A percentile compares a stretch with the other conserved stretches of the same genome.
Conservation (phyloP, 1,140 invertebrate genomes). For the Belonocnema kinseyi region DNA sequence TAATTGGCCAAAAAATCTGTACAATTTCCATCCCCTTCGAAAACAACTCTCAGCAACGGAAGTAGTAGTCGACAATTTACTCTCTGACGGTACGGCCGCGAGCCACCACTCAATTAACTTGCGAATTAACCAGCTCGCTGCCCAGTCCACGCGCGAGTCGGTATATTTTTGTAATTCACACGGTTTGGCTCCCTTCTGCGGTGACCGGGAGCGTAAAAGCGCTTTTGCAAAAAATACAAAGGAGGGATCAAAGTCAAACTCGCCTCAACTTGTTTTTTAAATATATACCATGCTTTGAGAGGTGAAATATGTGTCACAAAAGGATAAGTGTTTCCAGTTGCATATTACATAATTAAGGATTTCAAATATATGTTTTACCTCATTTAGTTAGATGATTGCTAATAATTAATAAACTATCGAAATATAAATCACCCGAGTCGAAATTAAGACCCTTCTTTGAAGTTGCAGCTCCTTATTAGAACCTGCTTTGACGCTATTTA, state of each 20-base stretch:
- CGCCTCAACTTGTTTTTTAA: not conserved
- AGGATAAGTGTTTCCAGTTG: too few species aligned
- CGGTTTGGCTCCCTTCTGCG: conserved; percentile 41
- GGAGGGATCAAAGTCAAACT: conserved; percentile 25
- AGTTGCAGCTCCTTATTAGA: too few species aligned
- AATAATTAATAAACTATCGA: too few species aligned
- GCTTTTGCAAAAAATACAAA: conserved; percentile 38
- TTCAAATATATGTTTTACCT: too few species aligned
- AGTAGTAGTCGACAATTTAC: conserved; percentile 66
- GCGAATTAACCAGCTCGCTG: conserved; percentile 61
- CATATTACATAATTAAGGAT: too few species aligned
- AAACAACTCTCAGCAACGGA: conserved; percentile 36
- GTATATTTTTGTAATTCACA: conserved; percentile 62
- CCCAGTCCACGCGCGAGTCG: conserved; percentile 57
- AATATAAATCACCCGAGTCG: too few species aligned
- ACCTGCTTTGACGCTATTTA: too few species aligned
- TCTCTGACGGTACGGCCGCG: conserved; percentile 66
- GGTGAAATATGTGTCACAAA: too few species aligned
- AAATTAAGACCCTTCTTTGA: too few species aligned
- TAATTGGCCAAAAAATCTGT: conserved; percentile 68
- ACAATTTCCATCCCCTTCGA: conserved; percentile 55
- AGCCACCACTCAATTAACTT: conserved; percentile 70
- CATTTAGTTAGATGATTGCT: too few species aligned
- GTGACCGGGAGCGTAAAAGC: conserved; percentile 42
- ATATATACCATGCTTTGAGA: too few species aligned